These are phyloP conservation scores for Caenorhabditis drosophilae DNA, from an alignment of 2,888 invertebrate genomes.

Conservation along the genomic window DNA sequence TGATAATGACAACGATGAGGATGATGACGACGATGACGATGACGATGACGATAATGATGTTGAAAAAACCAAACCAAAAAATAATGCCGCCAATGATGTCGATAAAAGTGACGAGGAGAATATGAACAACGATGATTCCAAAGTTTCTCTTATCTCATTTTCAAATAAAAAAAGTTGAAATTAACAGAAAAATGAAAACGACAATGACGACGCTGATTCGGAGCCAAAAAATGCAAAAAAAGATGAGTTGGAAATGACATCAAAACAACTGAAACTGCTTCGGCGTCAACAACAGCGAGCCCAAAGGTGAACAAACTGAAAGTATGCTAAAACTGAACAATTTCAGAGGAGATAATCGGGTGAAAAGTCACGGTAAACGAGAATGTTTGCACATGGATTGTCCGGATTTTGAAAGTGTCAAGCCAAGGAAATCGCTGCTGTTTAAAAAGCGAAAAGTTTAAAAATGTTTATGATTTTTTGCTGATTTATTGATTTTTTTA, in stretches of 20 bases:
- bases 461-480: neutral
- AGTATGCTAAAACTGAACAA: too few species aligned
- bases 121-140: too few species aligned
- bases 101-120: conserved; percentile 28
- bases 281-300: conserved; percentile 24
- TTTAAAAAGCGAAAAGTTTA: conserved; percentile 15
- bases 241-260: conserved; percentile 15
- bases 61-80: neutral
- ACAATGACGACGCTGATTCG: too few species aligned
- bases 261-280: conserved; percentile 18
- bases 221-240: conserved; percentile 14
- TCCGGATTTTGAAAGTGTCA: conserved; percentile 17
- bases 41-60: conserved; percentile 8
- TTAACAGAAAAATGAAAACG: conserved; percentile 3
- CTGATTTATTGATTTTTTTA: too few species aligned
- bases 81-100: conserved; percentile 6
- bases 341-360: conserved; percentile 14
- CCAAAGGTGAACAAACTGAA: conserved; percentile 2
- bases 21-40: conserved; percentile 16
- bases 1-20: conserved; percentile 12
- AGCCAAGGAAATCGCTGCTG: conserved; percentile 25
- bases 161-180: too few species aligned
- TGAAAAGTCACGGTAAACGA: conserved; percentile 4
- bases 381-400: conserved; percentile 31
- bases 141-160: too few species aligned